Evolutionary conservation across 1,140 invertebrate species (phyloP).

Genomic region (Meloidogyne chitwoodi): DNA sequence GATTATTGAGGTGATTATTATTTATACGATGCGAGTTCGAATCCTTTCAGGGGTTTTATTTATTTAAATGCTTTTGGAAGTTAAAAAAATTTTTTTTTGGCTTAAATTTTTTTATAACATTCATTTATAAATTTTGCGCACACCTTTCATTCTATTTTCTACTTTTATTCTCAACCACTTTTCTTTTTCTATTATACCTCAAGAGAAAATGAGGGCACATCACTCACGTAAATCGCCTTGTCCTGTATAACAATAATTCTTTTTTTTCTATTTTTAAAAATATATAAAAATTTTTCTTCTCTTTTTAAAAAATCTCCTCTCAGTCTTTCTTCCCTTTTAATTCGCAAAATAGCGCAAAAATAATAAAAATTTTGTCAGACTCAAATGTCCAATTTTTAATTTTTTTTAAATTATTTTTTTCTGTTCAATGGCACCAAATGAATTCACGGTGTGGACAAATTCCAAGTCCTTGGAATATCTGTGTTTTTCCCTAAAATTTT

Average conservation of each 20-base stretch:
- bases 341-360: too few relatives aligned
- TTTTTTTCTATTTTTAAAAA: too few relatives aligned
- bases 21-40: background rate
- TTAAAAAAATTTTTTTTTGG: too few relatives aligned
- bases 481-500: too few relatives aligned
- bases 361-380: background rate
- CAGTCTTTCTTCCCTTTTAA: too few relatives aligned
- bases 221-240: background rate
- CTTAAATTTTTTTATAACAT: too few relatives aligned
- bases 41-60: background rate
- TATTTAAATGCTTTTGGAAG: too few relatives aligned
- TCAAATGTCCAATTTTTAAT: background rate
- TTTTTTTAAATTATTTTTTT: background rate
- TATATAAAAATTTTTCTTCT: too few relatives aligned
- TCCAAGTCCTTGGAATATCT: too few relatives aligned
- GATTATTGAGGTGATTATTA: background rate
- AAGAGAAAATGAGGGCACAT: background rate
- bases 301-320: too few relatives aligned
- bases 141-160: background rate
- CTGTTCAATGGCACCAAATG: background rate
- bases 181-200: background rate
- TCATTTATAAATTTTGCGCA: background rate
- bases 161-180: background rate
- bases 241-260: too few relatives aligned
- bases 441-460: background rate